A percentile compares a stretch with the other conserved stretches of the same genome.
Conservation (phyloP, 2,888 invertebrate genomes). For the Trichopria drosophilae region DNA sequence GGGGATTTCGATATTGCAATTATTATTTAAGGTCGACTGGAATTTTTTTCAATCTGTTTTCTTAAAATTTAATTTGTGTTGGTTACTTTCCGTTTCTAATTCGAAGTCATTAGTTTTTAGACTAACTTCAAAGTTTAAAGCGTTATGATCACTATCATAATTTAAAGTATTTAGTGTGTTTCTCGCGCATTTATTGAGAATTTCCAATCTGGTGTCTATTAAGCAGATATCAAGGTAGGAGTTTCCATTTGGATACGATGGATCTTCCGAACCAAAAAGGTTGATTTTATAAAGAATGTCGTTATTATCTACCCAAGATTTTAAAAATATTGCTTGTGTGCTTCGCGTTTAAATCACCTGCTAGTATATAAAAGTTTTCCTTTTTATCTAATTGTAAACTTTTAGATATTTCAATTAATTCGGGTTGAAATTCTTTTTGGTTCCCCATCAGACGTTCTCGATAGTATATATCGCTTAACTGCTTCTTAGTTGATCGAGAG, state of each 20-base stretch:
- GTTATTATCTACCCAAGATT: constrained; percentile 17
- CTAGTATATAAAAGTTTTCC: constrained; percentile 29
- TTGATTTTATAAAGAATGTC: constrained; percentile 2
- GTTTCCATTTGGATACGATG: constrained; percentile 17
- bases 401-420: too few relatives aligned
- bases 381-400: too few relatives aligned
- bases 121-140: constrained; percentile 3
- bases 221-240: constrained; percentile 27
- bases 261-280: constrained; percentile 13
- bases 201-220: constrained; percentile 15
- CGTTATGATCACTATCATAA: constrained; percentile 28
- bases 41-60: constrained; percentile 25
- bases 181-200: neutral
- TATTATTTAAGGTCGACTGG: neutral
- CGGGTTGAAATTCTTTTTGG: too few relatives aligned
- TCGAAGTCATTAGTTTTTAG: neutral
- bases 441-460: too few relatives aligned
- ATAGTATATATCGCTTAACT: too few relatives aligned
- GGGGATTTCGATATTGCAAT: neutral
- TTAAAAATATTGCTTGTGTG: constrained; percentile 15
- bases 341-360: constrained; percentile 33
- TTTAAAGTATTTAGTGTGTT: constrained; percentile 15
- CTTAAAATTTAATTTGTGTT: constrained; percentile 11
- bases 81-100: constrained; percentile 1
- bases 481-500: too few relatives aligned